phyloP scores from a whole-genome alignment of 2,888 invertebrate genomes.

The Ophion costatus region DNA sequence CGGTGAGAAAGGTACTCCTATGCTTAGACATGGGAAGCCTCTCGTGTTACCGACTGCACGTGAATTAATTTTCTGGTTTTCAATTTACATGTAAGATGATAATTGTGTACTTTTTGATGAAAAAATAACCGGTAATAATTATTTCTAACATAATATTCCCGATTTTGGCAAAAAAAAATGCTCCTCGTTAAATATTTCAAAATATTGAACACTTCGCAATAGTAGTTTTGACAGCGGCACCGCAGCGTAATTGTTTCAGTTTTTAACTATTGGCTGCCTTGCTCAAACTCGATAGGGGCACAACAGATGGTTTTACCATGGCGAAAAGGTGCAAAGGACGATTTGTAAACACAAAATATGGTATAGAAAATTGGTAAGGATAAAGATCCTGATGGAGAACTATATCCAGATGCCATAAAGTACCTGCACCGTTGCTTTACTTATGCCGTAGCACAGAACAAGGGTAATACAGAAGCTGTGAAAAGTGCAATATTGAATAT shows the following conservation, averaged over 20 bases:
- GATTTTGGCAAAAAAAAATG: no score
- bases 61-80: no score
- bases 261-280: constrained; percentile 9
- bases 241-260: constrained; percentile 17
- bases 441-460: constrained; percentile 67
- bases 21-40: no score
- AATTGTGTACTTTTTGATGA: no score
- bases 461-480: constrained; percentile 54
- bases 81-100: no score
- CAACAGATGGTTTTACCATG: constrained; percentile 18
- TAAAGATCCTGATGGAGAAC: constrained; percentile 55
- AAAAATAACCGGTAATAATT: no score
- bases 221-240: constrained; percentile 8
- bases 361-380: constrained; percentile 44
- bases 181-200: no score
- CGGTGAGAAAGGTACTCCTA: no score
- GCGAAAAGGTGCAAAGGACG: constrained; percentile 1
- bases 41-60: no score
- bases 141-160: no score
- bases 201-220: no score
- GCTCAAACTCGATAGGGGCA: constrained; percentile 12
- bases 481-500: constrained; percentile 57
- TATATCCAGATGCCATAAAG: constrained; percentile 54
- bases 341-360: constrained; percentile 16
- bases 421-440: constrained; percentile 68